A percentile compares a stretch with the other conserved stretches of the same genome.
These are phyloP conservation scores for Mormyrus lacerda DNA, from an alignment of 2,113 vertebrate genomes.

Conservation along the genomic window DNA sequence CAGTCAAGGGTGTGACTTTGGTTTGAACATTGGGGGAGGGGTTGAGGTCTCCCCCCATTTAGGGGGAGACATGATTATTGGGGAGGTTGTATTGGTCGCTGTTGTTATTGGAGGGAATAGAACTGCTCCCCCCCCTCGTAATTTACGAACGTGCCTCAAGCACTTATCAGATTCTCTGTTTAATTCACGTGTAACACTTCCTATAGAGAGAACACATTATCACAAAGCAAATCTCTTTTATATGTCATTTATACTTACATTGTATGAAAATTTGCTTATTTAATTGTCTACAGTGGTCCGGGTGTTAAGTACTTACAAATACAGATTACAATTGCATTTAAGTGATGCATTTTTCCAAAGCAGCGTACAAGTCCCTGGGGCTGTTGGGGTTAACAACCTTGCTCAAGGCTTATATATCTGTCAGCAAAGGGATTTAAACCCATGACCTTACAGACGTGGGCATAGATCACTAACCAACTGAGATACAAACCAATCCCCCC, in stretches of 20 bases:
- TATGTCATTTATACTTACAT: background rate
- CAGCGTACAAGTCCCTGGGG: background rate
- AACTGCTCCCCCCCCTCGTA: too few relatives aligned
- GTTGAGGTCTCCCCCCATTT: too few relatives aligned
- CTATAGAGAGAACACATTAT: background rate
- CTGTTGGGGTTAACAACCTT: background rate
- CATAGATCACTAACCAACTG: background rate
- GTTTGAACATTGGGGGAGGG: too few relatives aligned
- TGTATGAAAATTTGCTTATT: background rate
- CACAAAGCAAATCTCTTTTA: background rate
- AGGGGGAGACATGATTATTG: too few relatives aligned
- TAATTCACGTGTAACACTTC: background rate
- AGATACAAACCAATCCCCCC: background rate
- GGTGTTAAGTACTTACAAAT: background rate
- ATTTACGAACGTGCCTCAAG: too few relatives aligned
- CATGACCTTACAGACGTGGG: background rate
- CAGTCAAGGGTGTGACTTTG: too few relatives aligned
- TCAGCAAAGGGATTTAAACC: background rate
- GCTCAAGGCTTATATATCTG: background rate
- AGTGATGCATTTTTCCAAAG: background rate
- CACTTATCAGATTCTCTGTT: background rate
- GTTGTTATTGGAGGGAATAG: too few relatives aligned
- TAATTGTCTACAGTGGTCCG: background rate
- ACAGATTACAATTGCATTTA: background rate
- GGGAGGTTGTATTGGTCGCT: too few relatives aligned